Evolutionary conservation across 2,113 vertebrate species (phyloP).

Genomic region (Loxodonta africana): DNA sequence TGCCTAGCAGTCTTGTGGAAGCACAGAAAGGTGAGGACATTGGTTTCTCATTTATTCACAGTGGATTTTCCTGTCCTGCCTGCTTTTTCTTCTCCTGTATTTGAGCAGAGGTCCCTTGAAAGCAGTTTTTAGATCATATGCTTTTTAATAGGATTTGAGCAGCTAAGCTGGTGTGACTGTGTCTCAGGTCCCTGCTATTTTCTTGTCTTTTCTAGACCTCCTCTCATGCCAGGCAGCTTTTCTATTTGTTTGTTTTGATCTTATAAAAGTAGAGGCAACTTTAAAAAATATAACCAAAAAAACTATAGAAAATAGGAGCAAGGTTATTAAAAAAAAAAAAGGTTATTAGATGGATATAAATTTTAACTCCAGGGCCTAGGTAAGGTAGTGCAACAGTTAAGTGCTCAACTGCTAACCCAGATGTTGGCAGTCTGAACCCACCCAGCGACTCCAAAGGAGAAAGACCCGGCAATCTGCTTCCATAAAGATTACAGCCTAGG

Average conservation of each 20-base stretch:
- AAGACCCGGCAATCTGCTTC: no score
- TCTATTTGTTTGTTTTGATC: background rate
- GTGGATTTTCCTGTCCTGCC: background rate
- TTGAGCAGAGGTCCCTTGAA: background rate
- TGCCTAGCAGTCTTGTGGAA: background rate
- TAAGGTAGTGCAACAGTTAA: no score
- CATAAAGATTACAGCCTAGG: no score
- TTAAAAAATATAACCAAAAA: background rate
- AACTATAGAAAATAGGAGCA: background rate
- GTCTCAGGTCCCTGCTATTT: background rate
- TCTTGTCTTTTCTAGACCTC: background rate
- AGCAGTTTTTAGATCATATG: background rate
- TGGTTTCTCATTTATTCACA: background rate
- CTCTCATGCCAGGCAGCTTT: background rate
- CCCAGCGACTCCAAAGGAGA: no score
- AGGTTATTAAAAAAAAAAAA: no score
- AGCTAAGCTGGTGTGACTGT: background rate
- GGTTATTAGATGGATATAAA: background rate
- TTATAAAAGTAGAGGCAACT: background rate
- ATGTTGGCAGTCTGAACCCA: no score
- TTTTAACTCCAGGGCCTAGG: background rate
- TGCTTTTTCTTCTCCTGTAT: background rate
- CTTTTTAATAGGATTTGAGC: constrained; percentile 7
- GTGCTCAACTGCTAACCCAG: no score
- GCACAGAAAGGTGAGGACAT: background rate